These are phyloP conservation scores for Lytechinus pictus DNA, from an alignment of 35 echinoderm and acorn worm genomes.

Conservation along the genomic window DNA sequence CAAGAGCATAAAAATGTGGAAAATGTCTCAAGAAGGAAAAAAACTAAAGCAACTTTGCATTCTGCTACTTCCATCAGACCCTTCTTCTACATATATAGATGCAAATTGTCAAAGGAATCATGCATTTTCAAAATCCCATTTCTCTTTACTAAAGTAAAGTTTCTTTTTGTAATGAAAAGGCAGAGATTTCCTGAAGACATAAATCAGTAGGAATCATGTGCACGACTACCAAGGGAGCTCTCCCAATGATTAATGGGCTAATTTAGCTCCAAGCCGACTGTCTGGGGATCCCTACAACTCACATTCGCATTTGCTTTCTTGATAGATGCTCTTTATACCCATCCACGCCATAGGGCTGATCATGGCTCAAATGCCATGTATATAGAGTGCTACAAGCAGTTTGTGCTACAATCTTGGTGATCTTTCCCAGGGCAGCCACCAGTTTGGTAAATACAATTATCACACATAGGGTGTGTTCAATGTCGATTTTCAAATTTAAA, in stretches of 20 bases:
- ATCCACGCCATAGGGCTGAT: too few species aligned
- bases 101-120: not conserved
- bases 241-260: slow-evolving; percentile 23
- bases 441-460: too few species aligned
- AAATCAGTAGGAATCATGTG: slow-evolving; percentile 18
- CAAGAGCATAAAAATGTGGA: not conserved
- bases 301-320: not conserved
- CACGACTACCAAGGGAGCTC: not conserved
- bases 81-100: not conserved
- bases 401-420: too few species aligned
- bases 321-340: not conserved
- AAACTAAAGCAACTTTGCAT: not conserved
- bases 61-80: not conserved
- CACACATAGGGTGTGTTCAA: too few species aligned
- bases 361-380: too few species aligned
- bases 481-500: too few species aligned
- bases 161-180: slow-evolving; percentile 6
- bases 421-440: too few species aligned
- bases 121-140: not conserved
- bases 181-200: not conserved
- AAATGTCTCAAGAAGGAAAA: not conserved
- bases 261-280: not conserved
- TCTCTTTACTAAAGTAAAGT: not conserved
- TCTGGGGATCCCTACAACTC: not conserved
- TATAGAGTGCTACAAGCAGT: too few species aligned